Evolutionary conservation across 2,113 vertebrate species (phyloP), one percentile per base, ranked within the genome.

Genomic region (Malaclemys terrapin): DNA sequence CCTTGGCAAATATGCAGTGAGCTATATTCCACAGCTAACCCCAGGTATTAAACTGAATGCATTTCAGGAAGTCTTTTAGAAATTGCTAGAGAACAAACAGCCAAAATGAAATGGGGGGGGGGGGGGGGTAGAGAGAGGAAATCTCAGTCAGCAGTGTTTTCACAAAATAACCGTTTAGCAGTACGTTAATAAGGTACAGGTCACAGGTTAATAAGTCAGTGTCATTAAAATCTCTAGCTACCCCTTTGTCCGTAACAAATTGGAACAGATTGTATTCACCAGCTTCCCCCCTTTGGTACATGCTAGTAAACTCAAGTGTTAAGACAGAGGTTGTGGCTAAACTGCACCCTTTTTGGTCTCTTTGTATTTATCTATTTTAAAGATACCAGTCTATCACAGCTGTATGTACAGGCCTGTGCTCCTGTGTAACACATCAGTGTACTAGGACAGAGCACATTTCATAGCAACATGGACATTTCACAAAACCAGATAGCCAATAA

Each of bases 401-500:
- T 19, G 50, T 31, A 52, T 31, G 8, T 19, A 50, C 25, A 45
- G 9, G 29, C 42, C 35, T 87, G 85, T 76, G 69, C 52, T 76
- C n/a, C 13, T 54, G 25, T 52, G 29, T 62, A 76, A 47, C 38
- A 54, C 31, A 75, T 45, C n/a, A 38, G 35, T 53, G 49, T 76
- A 42, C 50, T 25, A 86, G 11, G 45, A 27, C 35, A 69, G 8
- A n/a, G 65, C 65, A 84, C 27, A 29, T 20, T 52, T 57, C 50
- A 59, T 65, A 52, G 52, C 82, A 86, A 85, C 85, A 54, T 50
- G 82, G 78, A 54, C 83, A 84, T 94, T 80, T 91, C 49, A 81
- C 45, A 50, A 56, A 90, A 94, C 85, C 90, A 94, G 45, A 85
- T 10, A 38, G 65, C 89, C 94, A 84, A 93, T 88, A 49, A 85